Base-by-base conservation (phyloP, 2,888 invertebrate genomes). In the Cataglyphis albicans region DNA sequence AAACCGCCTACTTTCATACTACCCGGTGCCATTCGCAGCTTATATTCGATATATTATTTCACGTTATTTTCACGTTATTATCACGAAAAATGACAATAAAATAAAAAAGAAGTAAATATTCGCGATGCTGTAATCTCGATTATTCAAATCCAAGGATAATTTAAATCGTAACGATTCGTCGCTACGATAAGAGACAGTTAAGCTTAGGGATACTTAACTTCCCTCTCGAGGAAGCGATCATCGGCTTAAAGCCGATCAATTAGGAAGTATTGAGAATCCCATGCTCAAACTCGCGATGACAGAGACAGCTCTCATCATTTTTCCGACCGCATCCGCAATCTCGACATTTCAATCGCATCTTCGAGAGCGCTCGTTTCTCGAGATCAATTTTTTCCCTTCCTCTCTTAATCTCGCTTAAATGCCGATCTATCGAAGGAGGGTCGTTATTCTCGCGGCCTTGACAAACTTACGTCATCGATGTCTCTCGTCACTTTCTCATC, bases 401-500 rank as follows among this genome's bases (percentile, higher is more conserved):
- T 68, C n/a, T 59, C 25, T 70, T 78, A 21, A 68, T 68, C 68
- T 68, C 32, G 21, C 3, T 21, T 44, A 59, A 70, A 44, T 32
- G 18, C 15, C 44, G 12, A 70, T 35, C 55, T 12, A 44, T 48
- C 35, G 18, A 70, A 61, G 70, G 29, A 59, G 41, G 52, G 57
- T 70, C 67, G n/a, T 57, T 61, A 80, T 61, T 80, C 59, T 35
- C 18, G 44, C 59, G 70, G 61, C 78, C 78, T 72, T 70, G 78
- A 61, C 70, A 59, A 80, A 59, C 78, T 80, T 70, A 70, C 76
- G 3, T 68, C 68, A 70, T 44, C 7, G 25, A 7, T 44, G 12
- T n/a, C 21, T 78, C 21, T 59, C 59, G 12, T 70, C 78, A 48
- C 59, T 80, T 80, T 80, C 78, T 80, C 72, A 7, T 35, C 12